A percentile compares a stretch with the other conserved stretches of the same genome.
These are phyloP conservation scores for Slavum lentiscoides DNA, from an alignment of 2,888 invertebrate species.

Conservation along the genomic window DNA sequence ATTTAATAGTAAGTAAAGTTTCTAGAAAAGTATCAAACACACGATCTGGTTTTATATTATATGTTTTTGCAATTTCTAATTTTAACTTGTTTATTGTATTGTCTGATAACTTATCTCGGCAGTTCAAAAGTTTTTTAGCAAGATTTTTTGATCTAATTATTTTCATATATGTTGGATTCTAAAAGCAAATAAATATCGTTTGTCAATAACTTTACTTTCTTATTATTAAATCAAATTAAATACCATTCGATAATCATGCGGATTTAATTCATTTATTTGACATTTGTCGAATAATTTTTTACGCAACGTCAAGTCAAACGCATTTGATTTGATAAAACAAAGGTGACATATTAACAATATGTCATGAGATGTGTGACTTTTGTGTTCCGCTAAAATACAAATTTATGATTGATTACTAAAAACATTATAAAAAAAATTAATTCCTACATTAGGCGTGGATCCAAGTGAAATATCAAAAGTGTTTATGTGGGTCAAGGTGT, in stretches of 20 bases:
- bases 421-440: background rate
- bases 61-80: conserved; percentile 43
- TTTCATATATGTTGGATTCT: conserved; percentile 51
- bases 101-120: conserved; percentile 3
- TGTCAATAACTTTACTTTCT: background rate
- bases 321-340: conserved; percentile 75
- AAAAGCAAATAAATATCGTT: conserved; percentile 23
- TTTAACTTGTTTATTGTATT: conserved; percentile 10
- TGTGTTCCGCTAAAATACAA: conserved; percentile 68
- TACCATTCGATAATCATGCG: conserved; percentile 25
- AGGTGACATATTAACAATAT: conserved; percentile 71
- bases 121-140: conserved; percentile 38
- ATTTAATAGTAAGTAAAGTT: conserved; percentile 47
- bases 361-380: conserved; percentile 81
- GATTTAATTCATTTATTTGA: conserved; percentile 67
- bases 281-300: conserved; percentile 66
- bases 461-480: no score
- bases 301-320: conserved; percentile 67
- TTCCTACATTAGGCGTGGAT: no score
- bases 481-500: no score
- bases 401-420: conserved; percentile 53
- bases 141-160: conserved; percentile 61
- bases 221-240: conserved; percentile 6
- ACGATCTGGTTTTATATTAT: conserved; percentile 31
- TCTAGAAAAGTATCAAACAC: conserved; percentile 39